Evolutionary conservation across 2,797 vertebrate genomes (phyloP), one percentile per base, ranked within the genome.

Genomic region (Lagocephalus sceleratus): DNA sequence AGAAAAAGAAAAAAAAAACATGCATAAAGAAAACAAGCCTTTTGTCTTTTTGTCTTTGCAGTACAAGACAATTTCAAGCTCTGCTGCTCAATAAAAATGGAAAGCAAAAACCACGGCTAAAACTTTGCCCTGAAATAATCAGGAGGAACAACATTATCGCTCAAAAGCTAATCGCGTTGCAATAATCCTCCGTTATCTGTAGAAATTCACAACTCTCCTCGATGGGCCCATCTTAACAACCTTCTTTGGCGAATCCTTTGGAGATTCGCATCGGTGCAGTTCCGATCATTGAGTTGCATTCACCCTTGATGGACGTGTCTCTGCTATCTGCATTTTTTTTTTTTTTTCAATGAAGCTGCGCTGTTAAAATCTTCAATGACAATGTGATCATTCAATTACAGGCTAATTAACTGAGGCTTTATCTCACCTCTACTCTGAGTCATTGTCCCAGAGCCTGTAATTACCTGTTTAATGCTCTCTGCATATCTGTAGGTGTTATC

Each of bases 31-130:
- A 40, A 40, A 8, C 16, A n/a, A 40, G 39, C 16, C 39, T 60
- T 66, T 65, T 52, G 41, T 69, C 65, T 50, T 29, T 68, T 51
- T 60, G 59, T 70, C 57, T 60, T 68, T 57, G 53, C 63, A 51
- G 26, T 6, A 52, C 52, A 42, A 68, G 68, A 76, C 76, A 51
- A 86, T 81, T 79, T 82, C 68, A 78, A 63, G 73, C 65, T 79
- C 73, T 61, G 48, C 51, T 72, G 73, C 67, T 63, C 63, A 61
- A 57, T 68, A 73, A 76, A 77, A 68, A 68, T 25, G 22, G 49
- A 60, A 42, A 26, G 22, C 19, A 38, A 22, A n/a, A 29, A 39
- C 22, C 43, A 32, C 25, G 57, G 22, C 22, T 59, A 20, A 66
- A 62, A 48, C 42, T 47, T 71, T 69, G 49, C 51, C 51, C 55